These are phyloP conservation scores for Lysandra coridon DNA, from an alignment of 2,888 invertebrate species.

Conservation along the genomic window DNA sequence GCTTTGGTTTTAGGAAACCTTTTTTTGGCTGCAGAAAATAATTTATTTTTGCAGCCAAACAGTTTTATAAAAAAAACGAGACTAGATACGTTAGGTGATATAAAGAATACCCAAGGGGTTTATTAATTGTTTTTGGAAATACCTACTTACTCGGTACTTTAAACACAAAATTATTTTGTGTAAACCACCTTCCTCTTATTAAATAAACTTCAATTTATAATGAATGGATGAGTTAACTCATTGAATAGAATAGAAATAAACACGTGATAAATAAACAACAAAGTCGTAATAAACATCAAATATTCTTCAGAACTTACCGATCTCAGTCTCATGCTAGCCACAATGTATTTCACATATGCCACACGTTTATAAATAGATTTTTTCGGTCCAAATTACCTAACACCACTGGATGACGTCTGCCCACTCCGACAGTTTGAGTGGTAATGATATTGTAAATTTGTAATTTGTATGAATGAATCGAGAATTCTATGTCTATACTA, in stretches of 20 bases:
- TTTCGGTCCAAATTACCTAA: conserved; percentile 17
- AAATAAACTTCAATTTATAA: not conserved
- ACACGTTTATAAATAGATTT: conserved; percentile 21
- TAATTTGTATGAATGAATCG: conserved; percentile 15
- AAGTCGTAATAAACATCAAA: not conserved
- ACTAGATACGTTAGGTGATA: too few species aligned
- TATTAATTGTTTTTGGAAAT: too few species aligned
- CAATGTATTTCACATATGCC: conserved; percentile 1
- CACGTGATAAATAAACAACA: not conserved
- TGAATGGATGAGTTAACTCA: not conserved
- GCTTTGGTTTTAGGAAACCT: too few species aligned
- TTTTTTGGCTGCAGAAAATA: too few species aligned
- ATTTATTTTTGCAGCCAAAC: too few species aligned
- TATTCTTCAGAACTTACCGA: not conserved
- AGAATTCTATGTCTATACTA: not conserved
- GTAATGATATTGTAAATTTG: conserved; percentile 24
- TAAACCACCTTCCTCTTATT: too few species aligned
- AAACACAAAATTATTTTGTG: too few species aligned
- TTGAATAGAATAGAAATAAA: not conserved
- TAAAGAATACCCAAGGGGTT: too few species aligned
- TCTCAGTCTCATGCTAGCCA: not conserved
- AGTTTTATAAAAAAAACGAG: too few species aligned
- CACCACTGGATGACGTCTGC: conserved; percentile 28
- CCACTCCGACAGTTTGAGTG: conserved; percentile 26
- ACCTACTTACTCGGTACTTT: too few species aligned